Conservation (phyloP, 2,888 invertebrate genomes). For the Drosophila demipolita region DNA sequence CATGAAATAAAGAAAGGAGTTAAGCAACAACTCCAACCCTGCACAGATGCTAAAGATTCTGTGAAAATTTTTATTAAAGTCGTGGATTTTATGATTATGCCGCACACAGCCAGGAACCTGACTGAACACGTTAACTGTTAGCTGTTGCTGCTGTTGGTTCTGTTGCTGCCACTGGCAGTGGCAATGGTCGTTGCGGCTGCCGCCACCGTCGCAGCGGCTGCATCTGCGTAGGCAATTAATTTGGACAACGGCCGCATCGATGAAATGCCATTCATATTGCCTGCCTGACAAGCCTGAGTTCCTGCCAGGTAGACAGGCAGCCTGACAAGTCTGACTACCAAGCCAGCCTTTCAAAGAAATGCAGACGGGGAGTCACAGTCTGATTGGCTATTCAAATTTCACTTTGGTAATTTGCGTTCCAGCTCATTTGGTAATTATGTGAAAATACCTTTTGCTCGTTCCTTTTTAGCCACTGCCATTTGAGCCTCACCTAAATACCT, state of each 20-base stretch:
- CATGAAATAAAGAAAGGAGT: conserved; percentile 76
- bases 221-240: conserved; percentile 79
- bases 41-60: conserved; percentile 79
- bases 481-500: conserved; percentile 35
- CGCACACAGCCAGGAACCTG: conserved; percentile 58
- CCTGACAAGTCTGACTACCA: conserved; percentile 11
- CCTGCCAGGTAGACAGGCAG: conserved; percentile 10
- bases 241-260: conserved; percentile 72
- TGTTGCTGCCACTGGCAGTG: conserved; percentile 7
- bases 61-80: conserved; percentile 80
- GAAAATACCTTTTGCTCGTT: conserved; percentile 71
- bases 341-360: conserved; percentile 42
- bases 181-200: conserved; percentile 10
- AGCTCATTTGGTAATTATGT: conserved; percentile 79
- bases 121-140: conserved; percentile 21
- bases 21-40: conserved; percentile 53
- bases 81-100: conserved; percentile 80
- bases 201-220: conserved; percentile 14
- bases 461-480: conserved; percentile 57
- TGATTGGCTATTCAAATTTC: conserved; percentile 70
- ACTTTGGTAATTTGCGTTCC: conserved; percentile 69
- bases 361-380: conserved; percentile 32
- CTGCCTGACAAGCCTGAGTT: conserved; percentile 30
- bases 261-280: conserved; percentile 81
- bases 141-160: conserved; percentile 10